Evolutionary conservation across 2,888 invertebrate species (phyloP), one percentile per base, ranked within the genome.

Genomic region (Plagodis dolabraria): DNA sequence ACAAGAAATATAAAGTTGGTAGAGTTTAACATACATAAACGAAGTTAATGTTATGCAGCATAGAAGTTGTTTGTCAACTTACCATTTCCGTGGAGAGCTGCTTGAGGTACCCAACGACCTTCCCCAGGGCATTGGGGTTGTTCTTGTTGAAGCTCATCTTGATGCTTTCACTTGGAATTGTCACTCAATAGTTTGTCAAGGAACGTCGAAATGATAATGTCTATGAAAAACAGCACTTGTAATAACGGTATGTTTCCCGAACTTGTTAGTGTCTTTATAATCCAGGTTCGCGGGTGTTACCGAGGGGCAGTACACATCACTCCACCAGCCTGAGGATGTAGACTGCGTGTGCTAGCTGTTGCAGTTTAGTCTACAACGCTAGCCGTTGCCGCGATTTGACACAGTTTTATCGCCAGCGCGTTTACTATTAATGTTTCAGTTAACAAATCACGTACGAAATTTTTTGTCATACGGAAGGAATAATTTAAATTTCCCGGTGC

Each of bases 91-190:
- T 89, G 79, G 93, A 93, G 62, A 93, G 85, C 81, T 93, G 92
- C 75, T 87, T 89, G 66, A 93, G 82, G 75, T 90, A 91, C 70
- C 85, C 93, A 92, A 93, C 89, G 67, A 93, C 84, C 77, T 93
- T 93, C 85, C 88, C 93, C 88, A 93, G 76, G 43, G 92, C 81
- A 72, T 91, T 92, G 75, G 92, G 90, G 77, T 92, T 92, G 70
- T 92, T 89, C 82, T 92, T 92, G 76, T 93, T 92, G 77, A 93
- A 93, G 75, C 93, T 93, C 93, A 93, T 93, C 80, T 87, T 91
- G 84, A 75, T 69, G 75, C 67, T 74, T 79, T 79, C 72, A 68
- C 72, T 75, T 64, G 61, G 65, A 66, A 63, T 53, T 60, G 59
- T 64, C 68, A 48, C 67, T 76, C 63, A 65, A 71, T 60, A 70